These are phyloP conservation scores for Anguilla megastoma DNA, from an alignment of 2,797 vertebrate genomes.

Conservation along the genomic window DNA sequence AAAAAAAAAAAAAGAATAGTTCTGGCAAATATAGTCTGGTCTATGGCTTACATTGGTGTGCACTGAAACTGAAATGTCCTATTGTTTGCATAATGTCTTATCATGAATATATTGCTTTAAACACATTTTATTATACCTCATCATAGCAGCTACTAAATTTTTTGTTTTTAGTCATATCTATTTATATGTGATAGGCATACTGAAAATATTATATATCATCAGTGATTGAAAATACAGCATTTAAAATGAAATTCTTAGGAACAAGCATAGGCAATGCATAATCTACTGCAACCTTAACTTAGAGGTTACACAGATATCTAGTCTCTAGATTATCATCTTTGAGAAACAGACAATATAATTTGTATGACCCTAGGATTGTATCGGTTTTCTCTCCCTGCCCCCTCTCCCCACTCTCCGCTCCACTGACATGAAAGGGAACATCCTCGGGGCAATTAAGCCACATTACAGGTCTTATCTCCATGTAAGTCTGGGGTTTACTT, in stretches of 20 bases:
- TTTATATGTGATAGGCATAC: background rate
- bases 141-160: background rate
- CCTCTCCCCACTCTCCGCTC: too few relatives aligned
- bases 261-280: background rate
- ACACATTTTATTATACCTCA: background rate
- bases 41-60: background rate
- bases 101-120: background rate
- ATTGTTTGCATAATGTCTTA: background rate
- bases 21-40: background rate
- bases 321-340: too few relatives aligned
- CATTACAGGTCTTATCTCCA: too few relatives aligned
- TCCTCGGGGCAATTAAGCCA: too few relatives aligned
- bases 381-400: too few relatives aligned
- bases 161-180: background rate
- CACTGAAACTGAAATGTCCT: background rate
- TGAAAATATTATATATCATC: background rate
- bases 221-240: background rate
- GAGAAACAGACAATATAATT: too few relatives aligned
- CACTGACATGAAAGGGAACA: too few relatives aligned
- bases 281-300: background rate
- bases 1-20: too few relatives aligned
- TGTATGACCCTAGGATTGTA: too few relatives aligned
- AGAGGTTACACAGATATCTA: too few relatives aligned
- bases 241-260: background rate
- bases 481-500: too few relatives aligned